phyloP scores from a whole-genome alignment of 2,797 vertebrate species.

The Huso huso region DNA sequence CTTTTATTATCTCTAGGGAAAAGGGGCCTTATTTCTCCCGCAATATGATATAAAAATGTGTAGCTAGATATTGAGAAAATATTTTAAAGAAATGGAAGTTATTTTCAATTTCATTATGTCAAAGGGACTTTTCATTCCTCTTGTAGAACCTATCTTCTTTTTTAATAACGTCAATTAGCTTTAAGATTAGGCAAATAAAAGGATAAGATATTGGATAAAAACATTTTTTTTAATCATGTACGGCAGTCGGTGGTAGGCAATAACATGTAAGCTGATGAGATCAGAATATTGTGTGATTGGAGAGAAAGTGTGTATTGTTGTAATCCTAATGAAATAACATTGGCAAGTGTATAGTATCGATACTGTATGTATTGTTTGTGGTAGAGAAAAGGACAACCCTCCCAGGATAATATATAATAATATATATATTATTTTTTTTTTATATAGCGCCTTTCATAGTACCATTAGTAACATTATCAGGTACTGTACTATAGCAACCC shows the following conservation, averaged over 20 bases:
- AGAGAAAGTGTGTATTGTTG: too few relatives aligned
- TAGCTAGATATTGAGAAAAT: constrained; percentile 74
- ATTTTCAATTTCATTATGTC: constrained; percentile 59
- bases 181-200: constrained; percentile 52
- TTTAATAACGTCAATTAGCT: constrained; percentile 61
- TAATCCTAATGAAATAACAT: too few relatives aligned
- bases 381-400: too few relatives aligned
- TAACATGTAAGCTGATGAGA: constrained; percentile 20
- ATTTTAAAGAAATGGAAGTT: constrained; percentile 67
- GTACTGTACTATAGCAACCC: too few relatives aligned
- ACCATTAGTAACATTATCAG: too few relatives aligned
- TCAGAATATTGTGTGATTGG: background rate
- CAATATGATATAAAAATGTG: constrained; percentile 96
- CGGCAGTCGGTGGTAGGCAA: constrained; percentile 31
- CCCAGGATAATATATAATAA: too few relatives aligned
- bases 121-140: constrained; percentile 42
- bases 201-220: constrained; percentile 42
- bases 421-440: too few relatives aligned
- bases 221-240: constrained; percentile 46
- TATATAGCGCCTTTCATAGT: too few relatives aligned
- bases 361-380: too few relatives aligned
- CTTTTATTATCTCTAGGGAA: constrained; percentile 99
- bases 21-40: constrained; percentile 95
- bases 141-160: constrained; percentile 34
- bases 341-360: too few relatives aligned